Evolutionary conservation across 2,888 invertebrate genomes (phyloP).

Genomic region (Aphelenchoides bicaudatus): DNA sequence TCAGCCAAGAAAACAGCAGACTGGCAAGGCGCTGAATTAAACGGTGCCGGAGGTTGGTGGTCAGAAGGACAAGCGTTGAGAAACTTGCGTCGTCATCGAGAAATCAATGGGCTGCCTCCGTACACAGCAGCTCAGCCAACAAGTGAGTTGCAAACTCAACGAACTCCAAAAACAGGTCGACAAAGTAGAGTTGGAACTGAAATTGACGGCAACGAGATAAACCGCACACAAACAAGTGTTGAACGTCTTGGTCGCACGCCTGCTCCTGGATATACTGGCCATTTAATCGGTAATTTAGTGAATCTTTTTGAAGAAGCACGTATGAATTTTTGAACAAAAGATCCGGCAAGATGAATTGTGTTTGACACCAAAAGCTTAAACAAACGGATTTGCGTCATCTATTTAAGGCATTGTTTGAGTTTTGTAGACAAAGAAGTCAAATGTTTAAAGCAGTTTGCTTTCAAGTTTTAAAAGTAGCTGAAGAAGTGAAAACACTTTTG

Average conservation of each 20-base stretch:
- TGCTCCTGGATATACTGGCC: constrained; percentile 30
- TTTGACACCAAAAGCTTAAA: background rate
- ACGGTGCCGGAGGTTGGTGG: constrained; percentile 36
- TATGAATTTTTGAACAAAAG: background rate
- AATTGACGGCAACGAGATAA: background rate
- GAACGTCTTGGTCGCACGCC: constrained; percentile 13
- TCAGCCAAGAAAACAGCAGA: too few relatives aligned
- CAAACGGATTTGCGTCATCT: too few relatives aligned
- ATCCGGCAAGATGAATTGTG: background rate
- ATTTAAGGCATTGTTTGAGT: too few relatives aligned
- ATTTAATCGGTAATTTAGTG: constrained; percentile 23
- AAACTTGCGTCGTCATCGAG: constrained; percentile 22
- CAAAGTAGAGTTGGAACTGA: too few relatives aligned
- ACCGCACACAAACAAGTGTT: constrained; percentile 4
- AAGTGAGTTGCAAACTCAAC: too few relatives aligned
- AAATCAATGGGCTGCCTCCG: background rate
- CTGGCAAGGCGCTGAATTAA: constrained; percentile 22
- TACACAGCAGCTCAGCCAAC: too few relatives aligned
- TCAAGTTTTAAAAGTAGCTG: background rate
- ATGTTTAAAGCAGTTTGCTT: too few relatives aligned
- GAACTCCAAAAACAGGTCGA: too few relatives aligned
- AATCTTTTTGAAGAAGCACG: background rate
- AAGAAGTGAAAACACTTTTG: constrained; percentile 17
- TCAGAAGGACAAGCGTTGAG: constrained; percentile 34
- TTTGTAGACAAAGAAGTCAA: too few relatives aligned